A percentile compares a stretch with the other conserved stretches of the same genome.
phyloP scores from a whole-genome alignment of 2,797 vertebrate species.

The Alauda arvensis region DNA sequence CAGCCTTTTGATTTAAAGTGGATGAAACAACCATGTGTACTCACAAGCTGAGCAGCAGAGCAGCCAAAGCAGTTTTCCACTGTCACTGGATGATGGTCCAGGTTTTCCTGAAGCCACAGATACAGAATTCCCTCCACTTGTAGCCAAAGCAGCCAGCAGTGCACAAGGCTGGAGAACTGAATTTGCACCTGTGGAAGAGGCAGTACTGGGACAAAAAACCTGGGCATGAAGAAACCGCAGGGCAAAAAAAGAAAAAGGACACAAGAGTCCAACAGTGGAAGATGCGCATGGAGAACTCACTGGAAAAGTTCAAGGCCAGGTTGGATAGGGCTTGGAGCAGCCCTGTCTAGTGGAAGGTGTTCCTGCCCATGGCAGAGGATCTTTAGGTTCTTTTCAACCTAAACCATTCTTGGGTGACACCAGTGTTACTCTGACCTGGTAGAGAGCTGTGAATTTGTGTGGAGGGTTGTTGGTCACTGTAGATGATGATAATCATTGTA shows the following conservation, averaged over 20 bases:
- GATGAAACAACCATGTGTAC: neutral
- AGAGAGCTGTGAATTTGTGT: neutral
- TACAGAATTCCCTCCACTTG: neutral
- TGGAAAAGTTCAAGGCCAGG: neutral
- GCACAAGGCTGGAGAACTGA: neutral
- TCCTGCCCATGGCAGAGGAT: neutral
- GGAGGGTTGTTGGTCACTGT: neutral
- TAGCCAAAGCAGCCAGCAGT: neutral
- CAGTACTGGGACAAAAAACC: neutral
- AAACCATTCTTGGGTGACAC: neutral
- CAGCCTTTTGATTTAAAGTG: neutral
- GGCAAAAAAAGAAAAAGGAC: neutral
- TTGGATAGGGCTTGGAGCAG: neutral
- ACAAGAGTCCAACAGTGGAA: neutral
- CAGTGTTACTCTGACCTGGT: neutral
- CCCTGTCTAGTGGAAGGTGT: neutral
- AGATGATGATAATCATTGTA: fast-evolving
- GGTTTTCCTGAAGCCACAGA: neutral
- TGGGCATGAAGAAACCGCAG: neutral
- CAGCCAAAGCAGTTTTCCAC: neutral
- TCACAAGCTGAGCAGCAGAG: neutral
- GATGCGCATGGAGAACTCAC: neutral
- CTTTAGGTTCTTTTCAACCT: neutral
- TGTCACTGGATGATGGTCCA: neutral
- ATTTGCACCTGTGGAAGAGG: neutral